phyloP scores from a whole-genome alignment of 1,140 invertebrate genomes.

The Antheraea pernyi region DNA sequence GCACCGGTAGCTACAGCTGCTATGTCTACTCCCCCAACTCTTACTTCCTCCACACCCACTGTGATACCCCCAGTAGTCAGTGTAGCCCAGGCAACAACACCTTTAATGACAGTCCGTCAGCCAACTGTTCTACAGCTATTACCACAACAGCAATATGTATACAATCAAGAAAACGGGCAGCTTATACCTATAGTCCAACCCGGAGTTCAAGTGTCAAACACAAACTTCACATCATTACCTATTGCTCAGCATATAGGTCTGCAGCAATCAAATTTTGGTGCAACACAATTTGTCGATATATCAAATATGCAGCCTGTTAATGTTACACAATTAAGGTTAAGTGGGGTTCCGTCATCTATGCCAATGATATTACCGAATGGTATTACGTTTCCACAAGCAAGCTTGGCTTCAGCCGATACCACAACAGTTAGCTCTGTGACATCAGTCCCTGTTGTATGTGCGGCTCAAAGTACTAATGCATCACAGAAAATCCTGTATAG shows the following conservation, averaged over 20 bases:
- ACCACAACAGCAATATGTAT: slow-evolving; percentile 69
- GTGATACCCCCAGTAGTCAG: slow-evolving; percentile 67
- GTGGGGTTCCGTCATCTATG: slow-evolving; percentile 74
- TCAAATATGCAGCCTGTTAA: slow-evolving; percentile 70
- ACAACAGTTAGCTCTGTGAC: slow-evolving; percentile 69
- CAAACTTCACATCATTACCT: slow-evolving; percentile 66
- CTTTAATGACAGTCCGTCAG: slow-evolving; percentile 69
- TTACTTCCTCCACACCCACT: slow-evolving; percentile 50
- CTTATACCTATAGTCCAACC: slow-evolving; percentile 72
- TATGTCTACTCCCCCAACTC: slow-evolving; percentile 44
- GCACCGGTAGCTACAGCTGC: slow-evolving; percentile 52
- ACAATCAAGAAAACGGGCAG: slow-evolving; percentile 71
- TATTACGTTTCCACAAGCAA: slow-evolving; percentile 62
- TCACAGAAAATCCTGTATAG: slow-evolving; percentile 72
- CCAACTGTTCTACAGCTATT: slow-evolving; percentile 65
- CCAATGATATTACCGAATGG: slow-evolving; percentile 73
- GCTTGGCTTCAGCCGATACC: slow-evolving; percentile 55
- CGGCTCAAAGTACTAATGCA: slow-evolving; percentile 62
- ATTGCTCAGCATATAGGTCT: slow-evolving; percentile 55
- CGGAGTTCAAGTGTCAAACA: slow-evolving; percentile 66
- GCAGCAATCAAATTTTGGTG: slow-evolving; percentile 66
- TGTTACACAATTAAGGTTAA: slow-evolving; percentile 63
- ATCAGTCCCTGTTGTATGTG: slow-evolving; percentile 68
- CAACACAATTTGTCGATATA: slow-evolving; percentile 66
- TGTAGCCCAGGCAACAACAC: slow-evolving; percentile 56